Conservation (phyloP, 2,113 vertebrate genomes). For the Shinisaurus crocodilurus region DNA sequence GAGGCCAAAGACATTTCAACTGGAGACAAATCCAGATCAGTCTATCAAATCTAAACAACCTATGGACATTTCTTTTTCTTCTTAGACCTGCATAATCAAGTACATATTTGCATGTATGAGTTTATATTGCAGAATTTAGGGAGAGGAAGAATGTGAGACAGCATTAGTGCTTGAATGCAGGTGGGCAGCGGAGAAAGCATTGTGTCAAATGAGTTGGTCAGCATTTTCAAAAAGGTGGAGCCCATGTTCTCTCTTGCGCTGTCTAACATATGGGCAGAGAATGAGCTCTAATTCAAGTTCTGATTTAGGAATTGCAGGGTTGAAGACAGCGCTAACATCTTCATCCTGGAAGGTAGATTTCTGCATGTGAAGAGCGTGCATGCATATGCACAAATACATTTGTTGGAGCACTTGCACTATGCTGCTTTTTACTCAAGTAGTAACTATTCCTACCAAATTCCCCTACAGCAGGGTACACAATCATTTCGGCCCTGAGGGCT, state of each 20-base stretch:
- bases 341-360: background rate
- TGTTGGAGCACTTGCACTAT: background rate
- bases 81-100: conserved; percentile 4
- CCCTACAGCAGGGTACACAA: too few relatives aligned
- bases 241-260: background rate
- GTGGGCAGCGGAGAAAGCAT: background rate
- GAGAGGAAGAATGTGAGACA: background rate
- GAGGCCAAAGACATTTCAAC: conserved; percentile 49
- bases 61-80: background rate
- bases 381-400: background rate
- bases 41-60: conserved; percentile 34
- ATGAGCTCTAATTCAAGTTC: background rate
- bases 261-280: background rate
- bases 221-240: background rate
- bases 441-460: background rate
- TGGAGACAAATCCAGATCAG: conserved; percentile 39
- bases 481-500: too few relatives aligned
- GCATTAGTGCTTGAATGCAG: background rate
- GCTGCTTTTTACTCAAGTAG: background rate
- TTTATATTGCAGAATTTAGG: background rate
- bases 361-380: background rate
- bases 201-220: background rate
- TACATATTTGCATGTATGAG: background rate
- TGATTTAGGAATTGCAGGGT: background rate
- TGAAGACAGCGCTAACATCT: background rate